Evolutionary conservation across 2,888 invertebrate species (phyloP).

Genomic region (Pogonocherus hispidulus): DNA sequence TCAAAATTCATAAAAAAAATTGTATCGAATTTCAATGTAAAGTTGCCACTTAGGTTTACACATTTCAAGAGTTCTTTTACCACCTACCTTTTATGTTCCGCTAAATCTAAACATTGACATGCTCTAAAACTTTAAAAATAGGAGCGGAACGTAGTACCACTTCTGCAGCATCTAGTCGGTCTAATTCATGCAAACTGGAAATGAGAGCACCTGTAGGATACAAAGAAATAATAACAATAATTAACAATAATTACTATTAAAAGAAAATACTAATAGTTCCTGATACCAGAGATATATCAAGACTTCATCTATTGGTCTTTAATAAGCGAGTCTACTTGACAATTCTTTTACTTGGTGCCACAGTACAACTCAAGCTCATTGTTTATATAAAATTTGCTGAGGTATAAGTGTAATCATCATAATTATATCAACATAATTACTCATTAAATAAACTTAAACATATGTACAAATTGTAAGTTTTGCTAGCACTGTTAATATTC

Average conservation of each 20-base stretch:
- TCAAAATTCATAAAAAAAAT: no score
- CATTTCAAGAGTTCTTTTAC: background rate
- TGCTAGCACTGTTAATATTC: background rate
- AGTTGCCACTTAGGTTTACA: background rate
- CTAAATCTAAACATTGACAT: slow-evolving; percentile 38
- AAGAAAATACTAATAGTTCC: no score
- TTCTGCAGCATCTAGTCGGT: slow-evolving; percentile 74
- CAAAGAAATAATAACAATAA: slow-evolving; percentile 28
- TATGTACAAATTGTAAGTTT: background rate
- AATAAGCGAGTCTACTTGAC: no score
- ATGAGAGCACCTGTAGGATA: slow-evolving; percentile 70
- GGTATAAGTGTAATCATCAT: no score
- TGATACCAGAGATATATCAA: no score
- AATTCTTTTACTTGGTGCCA: no score
- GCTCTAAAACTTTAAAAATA: slow-evolving; percentile 64
- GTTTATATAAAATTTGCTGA: no score
- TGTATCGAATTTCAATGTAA: no score
- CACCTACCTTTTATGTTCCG: background rate
- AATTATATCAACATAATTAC: no score
- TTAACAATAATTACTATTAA: slow-evolving; percentile 15
- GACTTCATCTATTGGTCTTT: no score
- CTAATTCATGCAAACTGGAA: slow-evolving; percentile 73
- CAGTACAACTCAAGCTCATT: no score
- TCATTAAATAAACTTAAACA: no score
- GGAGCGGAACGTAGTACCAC: slow-evolving; percentile 73